phyloP scores from a whole-genome alignment of 2,113 vertebrate genomes.

The Neotoma lepida region DNA sequence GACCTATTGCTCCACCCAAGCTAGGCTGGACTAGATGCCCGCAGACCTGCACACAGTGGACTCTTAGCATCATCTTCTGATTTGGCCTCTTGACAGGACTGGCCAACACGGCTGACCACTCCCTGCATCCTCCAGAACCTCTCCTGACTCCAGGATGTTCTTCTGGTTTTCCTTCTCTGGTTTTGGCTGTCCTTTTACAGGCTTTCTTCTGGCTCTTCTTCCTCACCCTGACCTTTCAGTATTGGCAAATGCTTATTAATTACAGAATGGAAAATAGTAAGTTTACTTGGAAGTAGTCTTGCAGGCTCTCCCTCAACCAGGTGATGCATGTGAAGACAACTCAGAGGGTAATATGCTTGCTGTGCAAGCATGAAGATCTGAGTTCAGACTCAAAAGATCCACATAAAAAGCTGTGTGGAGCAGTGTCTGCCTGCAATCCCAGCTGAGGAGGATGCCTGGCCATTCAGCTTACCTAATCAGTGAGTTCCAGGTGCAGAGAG shows the following conservation, averaged over 20 bases:
- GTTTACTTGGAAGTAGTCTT: background rate
- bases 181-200: background rate
- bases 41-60: background rate
- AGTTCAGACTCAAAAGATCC: background rate
- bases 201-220: conserved; percentile 26
- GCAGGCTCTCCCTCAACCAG: background rate
- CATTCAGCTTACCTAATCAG: background rate
- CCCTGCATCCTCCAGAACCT: background rate
- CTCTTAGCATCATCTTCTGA: background rate
- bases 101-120: background rate
- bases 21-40: background rate
- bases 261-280: background rate
- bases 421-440: background rate
- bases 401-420: background rate
- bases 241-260: background rate
- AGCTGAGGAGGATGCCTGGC: background rate
- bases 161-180: background rate
- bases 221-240: background rate
- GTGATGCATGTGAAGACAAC: accelerated
- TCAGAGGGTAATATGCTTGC: background rate
- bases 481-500: background rate
- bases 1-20: background rate
- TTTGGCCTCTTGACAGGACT: background rate
- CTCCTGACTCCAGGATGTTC: background rate
- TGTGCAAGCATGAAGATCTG: background rate